Percentiles rank a stretch among this genome's conserved stretches.
These are phyloP conservation scores for Diadophis punctatus DNA, from an alignment of 2,113 vertebrate species.

Conservation along the genomic window DNA sequence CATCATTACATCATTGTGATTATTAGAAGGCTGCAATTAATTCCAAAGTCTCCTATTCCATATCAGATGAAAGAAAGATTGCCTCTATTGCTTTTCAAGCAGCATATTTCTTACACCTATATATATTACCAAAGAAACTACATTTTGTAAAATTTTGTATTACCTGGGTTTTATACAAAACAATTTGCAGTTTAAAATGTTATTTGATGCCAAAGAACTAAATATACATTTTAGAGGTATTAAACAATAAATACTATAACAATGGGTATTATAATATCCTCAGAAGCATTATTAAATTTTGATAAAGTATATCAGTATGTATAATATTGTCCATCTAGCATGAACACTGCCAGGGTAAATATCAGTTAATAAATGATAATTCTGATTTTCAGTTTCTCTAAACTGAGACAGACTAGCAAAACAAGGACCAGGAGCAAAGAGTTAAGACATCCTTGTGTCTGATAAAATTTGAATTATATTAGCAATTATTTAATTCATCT, in stretches of 20 bases:
- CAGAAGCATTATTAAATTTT: not conserved
- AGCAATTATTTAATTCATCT: not conserved
- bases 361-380: not conserved
- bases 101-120: conserved; percentile 30
- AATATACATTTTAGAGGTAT: not conserved
- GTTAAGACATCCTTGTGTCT: not conserved
- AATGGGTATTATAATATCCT: not conserved
- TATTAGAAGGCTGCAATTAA: conserved; percentile 81
- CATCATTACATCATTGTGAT: conserved; percentile 77
- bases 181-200: not conserved
- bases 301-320: not conserved
- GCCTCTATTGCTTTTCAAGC: conserved; percentile 58
- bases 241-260: not conserved
- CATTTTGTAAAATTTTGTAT: not conserved
- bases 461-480: not conserved
- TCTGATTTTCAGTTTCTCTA: not conserved
- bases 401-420: not conserved
- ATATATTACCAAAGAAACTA: conserved; percentile 10
- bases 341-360: not conserved
- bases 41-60: conserved; percentile 65
- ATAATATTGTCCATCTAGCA: not conserved
- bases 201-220: not conserved
- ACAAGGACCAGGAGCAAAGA: not conserved
- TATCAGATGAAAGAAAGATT: conserved; percentile 67
- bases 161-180: not conserved